A percentile compares a stretch with the other conserved stretches of the same genome.
Conservation (phyloP, 1,140 invertebrate genomes). For the Drosophila quadrilineata region DNA sequence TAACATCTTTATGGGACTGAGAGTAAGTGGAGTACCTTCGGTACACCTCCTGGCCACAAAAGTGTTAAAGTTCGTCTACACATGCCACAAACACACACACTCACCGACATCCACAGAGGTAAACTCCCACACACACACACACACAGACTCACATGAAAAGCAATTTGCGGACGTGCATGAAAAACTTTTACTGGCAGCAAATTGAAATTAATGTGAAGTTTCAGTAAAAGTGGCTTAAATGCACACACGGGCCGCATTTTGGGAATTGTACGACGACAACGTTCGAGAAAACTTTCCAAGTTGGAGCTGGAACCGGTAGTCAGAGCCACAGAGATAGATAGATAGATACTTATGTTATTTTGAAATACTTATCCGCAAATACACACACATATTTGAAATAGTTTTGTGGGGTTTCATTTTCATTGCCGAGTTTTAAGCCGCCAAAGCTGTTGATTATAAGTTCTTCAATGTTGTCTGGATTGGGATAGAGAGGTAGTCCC, state of each 20-base stretch:
- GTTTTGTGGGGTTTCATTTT: conserved; percentile 59
- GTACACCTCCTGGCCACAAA: conserved; percentile 63
- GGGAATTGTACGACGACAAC: conserved; percentile 61
- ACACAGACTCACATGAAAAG: conserved; percentile 37
- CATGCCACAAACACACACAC: conserved; percentile 34
- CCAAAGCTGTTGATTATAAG: conserved; percentile 77
- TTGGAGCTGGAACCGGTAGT: conserved; percentile 1
- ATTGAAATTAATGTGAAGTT: conserved; percentile 81
- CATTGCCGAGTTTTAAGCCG: conserved; percentile 56
- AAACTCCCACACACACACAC: conserved; percentile 13
- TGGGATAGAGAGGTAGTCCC: too few relatives aligned
- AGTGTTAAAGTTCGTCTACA: conserved; percentile 65
- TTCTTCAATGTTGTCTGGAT: conserved; percentile 46
- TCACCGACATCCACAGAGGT: not conserved
- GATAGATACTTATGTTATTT: conserved; percentile 76
- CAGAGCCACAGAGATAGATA: conserved; percentile 31
- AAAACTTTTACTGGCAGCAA: conserved; percentile 79
- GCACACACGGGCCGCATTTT: conserved; percentile 80
- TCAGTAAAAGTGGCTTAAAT: conserved; percentile 80
- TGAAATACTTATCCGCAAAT: conserved; percentile 60
- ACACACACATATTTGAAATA: conserved; percentile 49
- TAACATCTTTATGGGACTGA: conserved; percentile 30
- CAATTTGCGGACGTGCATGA: conserved; percentile 78
- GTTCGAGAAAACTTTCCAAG: not conserved
- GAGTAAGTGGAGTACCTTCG: too few relatives aligned